phyloP scores from a whole-genome alignment of 2,113 vertebrate genomes.

The Paradisaea rubra region DNA sequence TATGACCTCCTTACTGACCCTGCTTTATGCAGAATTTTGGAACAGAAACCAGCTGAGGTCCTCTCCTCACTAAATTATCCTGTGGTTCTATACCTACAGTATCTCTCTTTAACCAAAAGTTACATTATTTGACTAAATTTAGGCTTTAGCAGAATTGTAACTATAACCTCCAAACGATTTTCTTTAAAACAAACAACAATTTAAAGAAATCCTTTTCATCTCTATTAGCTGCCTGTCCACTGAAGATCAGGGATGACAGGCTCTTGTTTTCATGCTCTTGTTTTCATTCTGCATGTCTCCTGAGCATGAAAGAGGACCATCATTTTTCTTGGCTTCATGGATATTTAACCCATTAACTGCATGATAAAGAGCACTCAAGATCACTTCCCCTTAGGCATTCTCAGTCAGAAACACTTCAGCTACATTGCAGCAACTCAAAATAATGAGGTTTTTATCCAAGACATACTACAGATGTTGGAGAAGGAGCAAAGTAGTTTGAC shows the following conservation, averaged over 20 bases:
- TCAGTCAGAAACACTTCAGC: background rate
- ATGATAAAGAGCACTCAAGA: background rate
- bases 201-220: background rate
- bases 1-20: background rate
- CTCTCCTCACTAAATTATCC: background rate
- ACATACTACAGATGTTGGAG: background rate
- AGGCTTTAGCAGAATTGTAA: background rate
- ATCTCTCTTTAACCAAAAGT: background rate
- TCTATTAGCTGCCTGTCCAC: background rate
- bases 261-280: background rate
- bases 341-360: background rate
- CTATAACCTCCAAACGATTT: background rate
- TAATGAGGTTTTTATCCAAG: background rate
- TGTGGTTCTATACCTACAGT: background rate
- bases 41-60: background rate
- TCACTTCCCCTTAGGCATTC: background rate
- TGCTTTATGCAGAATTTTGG: background rate
- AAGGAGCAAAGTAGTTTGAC: background rate
- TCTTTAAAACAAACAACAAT: background rate
- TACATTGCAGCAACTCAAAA: background rate
- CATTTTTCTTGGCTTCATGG: background rate
- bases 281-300: accelerated
- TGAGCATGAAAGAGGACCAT: background rate
- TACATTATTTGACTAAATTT: background rate
- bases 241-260: background rate